Evolutionary conservation across 1,140 invertebrate genomes (phyloP).

Genomic region (Chionoecetes opilio): DNA sequence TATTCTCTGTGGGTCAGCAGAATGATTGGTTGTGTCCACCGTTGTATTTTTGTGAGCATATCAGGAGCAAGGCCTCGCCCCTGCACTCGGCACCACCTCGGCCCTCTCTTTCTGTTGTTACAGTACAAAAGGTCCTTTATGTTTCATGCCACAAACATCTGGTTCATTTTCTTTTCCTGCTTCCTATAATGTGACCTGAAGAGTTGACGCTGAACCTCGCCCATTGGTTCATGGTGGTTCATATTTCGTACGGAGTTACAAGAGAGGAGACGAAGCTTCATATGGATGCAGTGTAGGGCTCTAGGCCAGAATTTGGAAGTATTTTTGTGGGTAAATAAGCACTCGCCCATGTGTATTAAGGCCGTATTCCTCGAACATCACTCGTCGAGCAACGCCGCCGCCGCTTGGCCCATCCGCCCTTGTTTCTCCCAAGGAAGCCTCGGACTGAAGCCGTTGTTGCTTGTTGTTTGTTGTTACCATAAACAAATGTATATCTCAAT

Average conservation of each 20-base stretch:
- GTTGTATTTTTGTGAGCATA: conserved; percentile 72
- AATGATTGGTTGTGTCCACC: conserved; percentile 67
- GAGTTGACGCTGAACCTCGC: conserved; percentile 50
- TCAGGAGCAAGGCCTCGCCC: conserved; percentile 45
- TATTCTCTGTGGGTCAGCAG: conserved; percentile 42
- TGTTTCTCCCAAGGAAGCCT: neutral
- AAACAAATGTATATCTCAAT: conserved; percentile 12
- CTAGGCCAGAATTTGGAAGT: conserved; percentile 71
- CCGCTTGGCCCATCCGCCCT: neutral
- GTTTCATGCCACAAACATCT: conserved; percentile 41
- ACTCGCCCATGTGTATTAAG: conserved; percentile 57
- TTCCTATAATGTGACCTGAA: conserved; percentile 72
- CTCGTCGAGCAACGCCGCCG: conserved; percentile 35
- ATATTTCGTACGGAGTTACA: conserved; percentile 49
- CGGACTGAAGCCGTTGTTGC: conserved; percentile 15
- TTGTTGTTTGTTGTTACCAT: conserved; percentile 21
- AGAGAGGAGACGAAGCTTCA: conserved; percentile 51
- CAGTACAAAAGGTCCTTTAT: conserved; percentile 63
- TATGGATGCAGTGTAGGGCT: conserved; percentile 70
- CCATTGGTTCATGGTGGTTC: conserved; percentile 52
- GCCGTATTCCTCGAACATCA: conserved; percentile 54
- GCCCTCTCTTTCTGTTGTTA: conserved; percentile 52
- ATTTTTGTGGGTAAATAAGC: conserved; percentile 76
- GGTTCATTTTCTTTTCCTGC: conserved; percentile 37
- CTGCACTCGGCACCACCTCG: conserved; percentile 20